A percentile compares a stretch with the other conserved stretches of the same genome.
Evolutionary conservation across 2,113 vertebrate genomes (phyloP).

Genomic region (Brachirus orientalis): DNA sequence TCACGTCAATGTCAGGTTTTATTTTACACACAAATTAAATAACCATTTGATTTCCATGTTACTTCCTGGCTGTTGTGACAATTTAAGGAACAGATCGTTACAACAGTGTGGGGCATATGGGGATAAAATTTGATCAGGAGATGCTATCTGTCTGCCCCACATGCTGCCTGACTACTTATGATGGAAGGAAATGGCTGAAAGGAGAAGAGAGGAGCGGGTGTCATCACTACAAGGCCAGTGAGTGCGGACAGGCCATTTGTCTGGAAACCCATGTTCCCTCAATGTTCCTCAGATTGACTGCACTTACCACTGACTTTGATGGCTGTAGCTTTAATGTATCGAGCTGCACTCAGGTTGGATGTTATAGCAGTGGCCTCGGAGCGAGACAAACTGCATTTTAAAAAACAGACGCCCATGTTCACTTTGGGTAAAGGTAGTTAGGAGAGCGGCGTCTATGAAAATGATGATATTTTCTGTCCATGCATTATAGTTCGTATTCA

Average conservation of each 20-base stretch:
- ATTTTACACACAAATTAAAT: conserved; percentile 20
- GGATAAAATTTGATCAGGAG: conserved; percentile 50
- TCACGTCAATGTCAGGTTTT: conserved; percentile 1
- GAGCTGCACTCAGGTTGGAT: conserved; percentile 19
- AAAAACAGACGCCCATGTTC: conserved; percentile 28
- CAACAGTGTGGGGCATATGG: conserved; percentile 12
- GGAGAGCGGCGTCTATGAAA: conserved; percentile 15
- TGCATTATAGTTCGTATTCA: conserved; percentile 2
- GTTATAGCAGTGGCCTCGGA: conserved; percentile 40
- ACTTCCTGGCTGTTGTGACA: conserved; percentile 19
- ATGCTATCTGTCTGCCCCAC: conserved; percentile 21
- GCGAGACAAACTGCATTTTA: conserved; percentile 25
- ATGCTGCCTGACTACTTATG: conserved; percentile 10
- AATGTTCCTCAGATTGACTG: conserved; percentile 10
- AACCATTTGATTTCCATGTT: conserved; percentile 23
- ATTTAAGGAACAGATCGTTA: conserved; percentile 2
- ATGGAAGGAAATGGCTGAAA: conserved; percentile 1
- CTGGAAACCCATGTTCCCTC: neutral
- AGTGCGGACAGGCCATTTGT: conserved; percentile 22
- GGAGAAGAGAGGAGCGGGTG: neutral
- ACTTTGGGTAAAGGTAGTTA: conserved; percentile 19
- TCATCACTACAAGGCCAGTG: conserved; percentile 2
- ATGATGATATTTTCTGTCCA: conserved; percentile 9
- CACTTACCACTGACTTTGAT: conserved; percentile 13
- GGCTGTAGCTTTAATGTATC: conserved; percentile 29